These are phyloP conservation scores for Drosophila suzukii DNA, from an alignment of 1,140 invertebrate species.

Conservation along the genomic window DNA sequence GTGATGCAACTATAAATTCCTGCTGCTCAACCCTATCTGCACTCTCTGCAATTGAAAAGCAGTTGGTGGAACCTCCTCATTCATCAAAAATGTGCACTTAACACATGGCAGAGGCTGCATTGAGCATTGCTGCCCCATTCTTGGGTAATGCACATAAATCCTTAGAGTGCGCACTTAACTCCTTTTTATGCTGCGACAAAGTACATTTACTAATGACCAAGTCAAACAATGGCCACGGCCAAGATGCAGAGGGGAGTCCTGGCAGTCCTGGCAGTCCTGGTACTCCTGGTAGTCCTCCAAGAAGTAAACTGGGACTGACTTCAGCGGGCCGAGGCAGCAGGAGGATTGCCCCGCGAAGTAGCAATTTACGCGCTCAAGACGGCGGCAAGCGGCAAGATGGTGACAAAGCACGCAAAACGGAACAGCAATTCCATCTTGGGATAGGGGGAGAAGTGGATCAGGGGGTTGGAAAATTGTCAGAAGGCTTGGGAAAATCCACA, in stretches of 20 bases:
- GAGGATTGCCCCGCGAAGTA: constrained; percentile 60
- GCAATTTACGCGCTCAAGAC: constrained; percentile 77
- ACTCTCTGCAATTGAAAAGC: constrained; percentile 49
- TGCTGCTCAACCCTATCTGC: constrained; percentile 9
- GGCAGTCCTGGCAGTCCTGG: constrained; percentile 3
- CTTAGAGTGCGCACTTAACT: constrained; percentile 81
- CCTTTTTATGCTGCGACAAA: constrained; percentile 81
- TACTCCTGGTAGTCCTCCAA: constrained; percentile 38
- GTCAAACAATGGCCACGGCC: constrained; percentile 71
- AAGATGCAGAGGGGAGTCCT: constrained; percentile 30
- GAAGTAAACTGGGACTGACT: constrained; percentile 5
- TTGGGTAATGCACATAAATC: constrained; percentile 61
- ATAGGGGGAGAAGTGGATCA: neutral
- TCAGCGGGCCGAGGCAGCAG: neutral
- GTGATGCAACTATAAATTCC: constrained; percentile 23
- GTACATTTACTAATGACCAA: constrained; percentile 83
- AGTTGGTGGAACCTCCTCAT: constrained; percentile 37
- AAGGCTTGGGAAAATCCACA: constrained; percentile 1
- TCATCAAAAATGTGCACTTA: constrained; percentile 69
- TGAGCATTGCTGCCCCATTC: constrained; percentile 37
- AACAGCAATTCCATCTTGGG: constrained; percentile 30
- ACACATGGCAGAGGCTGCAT: constrained; percentile 60
- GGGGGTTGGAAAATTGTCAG: constrained; percentile 2
- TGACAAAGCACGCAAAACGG: constrained; percentile 73
- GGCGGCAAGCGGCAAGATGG: constrained; percentile 63